Base-by-base conservation (phyloP, 2,797 vertebrate species). In the Furcifer pardalis region DNA sequence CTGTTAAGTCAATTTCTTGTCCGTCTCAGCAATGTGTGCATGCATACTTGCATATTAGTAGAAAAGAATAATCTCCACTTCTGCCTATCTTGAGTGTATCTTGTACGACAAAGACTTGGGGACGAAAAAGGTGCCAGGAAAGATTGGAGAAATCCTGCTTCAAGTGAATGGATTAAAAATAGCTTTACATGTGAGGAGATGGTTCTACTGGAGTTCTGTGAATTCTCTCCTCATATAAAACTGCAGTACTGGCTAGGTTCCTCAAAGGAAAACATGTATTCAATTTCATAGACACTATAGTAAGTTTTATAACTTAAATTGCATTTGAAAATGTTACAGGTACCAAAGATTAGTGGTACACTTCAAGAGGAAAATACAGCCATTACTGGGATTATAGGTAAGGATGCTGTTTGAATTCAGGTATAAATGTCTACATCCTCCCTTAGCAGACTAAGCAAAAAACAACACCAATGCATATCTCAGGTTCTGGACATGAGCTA, bases 1-100 rank as follows among this genome's bases (percentile, higher is more conserved):
- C 77, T n/a, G 65, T 91, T 92, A 91, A 89, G 46, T 81, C 27
- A n/a, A 35, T 79, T 63, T 63, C 75, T 85, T 63, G 25, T 40
- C 13, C 71, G 9, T 0, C 40, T 89, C 85, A 63, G 78, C 92
- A 93, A 78, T 79, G 88, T 91, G 94, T 95, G 95, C 95, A 92
- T 62, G 84, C 95, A 91, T 65, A 84, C 37, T 85, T 49, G 71
- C 21, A n/a, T 77, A 77, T 86, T 82, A 77, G 78, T 81, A 49
- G 32, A 72, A 74, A 75, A 82, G 17, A n/a, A 44, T 15, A 62
- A 63, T 44, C 80, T 65, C 46, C 25, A 35, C 32, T 59, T 63
- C 69, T 56, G 12, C 59, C 63, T 35, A 27, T 68, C 27, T 23
- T 5, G 37, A 44, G 12, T 30, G 9, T 60, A 46, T 69, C 23